Evolutionary conservation across 23 tunicate species (phyloP).

Genomic region (Botrylloides violaceus): DNA sequence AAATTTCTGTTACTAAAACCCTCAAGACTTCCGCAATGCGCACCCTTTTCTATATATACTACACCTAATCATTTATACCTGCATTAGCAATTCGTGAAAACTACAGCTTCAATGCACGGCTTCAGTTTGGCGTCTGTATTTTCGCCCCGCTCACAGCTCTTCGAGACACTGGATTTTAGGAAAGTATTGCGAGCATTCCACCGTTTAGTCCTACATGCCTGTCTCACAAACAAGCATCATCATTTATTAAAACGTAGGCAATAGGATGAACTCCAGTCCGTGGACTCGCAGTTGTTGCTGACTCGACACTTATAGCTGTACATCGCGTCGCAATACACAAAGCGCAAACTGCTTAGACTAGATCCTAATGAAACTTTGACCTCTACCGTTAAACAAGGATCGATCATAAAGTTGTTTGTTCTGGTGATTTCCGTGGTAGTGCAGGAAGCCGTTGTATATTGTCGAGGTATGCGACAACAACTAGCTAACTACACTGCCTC

Average conservation of each 20-base stretch:
- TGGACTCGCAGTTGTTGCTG: background rate
- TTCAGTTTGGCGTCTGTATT: too few species aligned
- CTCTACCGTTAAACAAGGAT: background rate
- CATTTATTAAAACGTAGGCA: background rate
- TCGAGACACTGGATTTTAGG: too few species aligned
- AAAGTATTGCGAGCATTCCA: too few species aligned
- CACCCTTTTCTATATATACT: too few species aligned
- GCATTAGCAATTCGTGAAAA: too few species aligned
- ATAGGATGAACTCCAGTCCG: background rate
- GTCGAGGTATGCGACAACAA: slow-evolving; percentile 31
- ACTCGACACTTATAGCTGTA: background rate
- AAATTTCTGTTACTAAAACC: too few species aligned
- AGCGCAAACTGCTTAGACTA: background rate
- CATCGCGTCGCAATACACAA: background rate
- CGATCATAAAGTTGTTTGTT: slow-evolving; percentile 29
- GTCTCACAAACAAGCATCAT: too few species aligned
- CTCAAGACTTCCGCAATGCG: too few species aligned
- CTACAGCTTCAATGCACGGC: too few species aligned
- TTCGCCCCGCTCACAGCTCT: too few species aligned
- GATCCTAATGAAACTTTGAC: background rate
- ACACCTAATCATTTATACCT: too few species aligned
- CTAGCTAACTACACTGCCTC: slow-evolving; percentile 99
- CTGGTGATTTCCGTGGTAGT: slow-evolving; percentile 97
- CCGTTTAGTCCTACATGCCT: too few species aligned
- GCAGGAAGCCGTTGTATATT: slow-evolving; percentile 69